Evolutionary conservation across 2,797 vertebrate genomes (phyloP), one percentile per base, ranked within the genome.

Genomic region (Paramormyrops hopkinsi): DNA sequence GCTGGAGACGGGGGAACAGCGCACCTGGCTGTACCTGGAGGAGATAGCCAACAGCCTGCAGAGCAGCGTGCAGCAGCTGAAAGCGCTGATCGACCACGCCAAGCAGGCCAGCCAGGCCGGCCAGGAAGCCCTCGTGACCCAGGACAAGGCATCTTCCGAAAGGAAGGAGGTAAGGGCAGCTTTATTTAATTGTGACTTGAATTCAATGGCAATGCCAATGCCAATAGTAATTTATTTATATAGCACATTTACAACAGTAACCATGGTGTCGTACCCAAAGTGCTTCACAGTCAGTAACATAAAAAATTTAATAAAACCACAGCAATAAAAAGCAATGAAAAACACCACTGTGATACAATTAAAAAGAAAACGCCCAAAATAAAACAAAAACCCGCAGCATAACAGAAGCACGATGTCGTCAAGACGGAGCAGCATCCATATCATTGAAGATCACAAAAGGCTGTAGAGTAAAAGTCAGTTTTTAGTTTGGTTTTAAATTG

Each of bases 1-100:
- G 56, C 90, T 98, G 93, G 93, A 97, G 90, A 88, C 96, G 92
- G 93, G 96, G 0, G 97, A 98, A 90, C 97, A 94, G 46, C 94
- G 96, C 9, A 97, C 94, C 86, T 99, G 98, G 98, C 91, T 97
- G 2, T 98, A 97, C 95, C 93, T 99, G 93, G 98, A 99, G 87
- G 98, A 99, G 93, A 95, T 97, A 93, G 97, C 98, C 89, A 98
- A 97, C 91, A 98, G 97, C 0, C 92, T 99, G 92, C 94, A 98
- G 91, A 97, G 3, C 95, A 98, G 97, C 0, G 97, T 97, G 0
- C 98, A 99, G 95, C 98, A 99, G 92, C 96, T 99, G 91, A 99
- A 99, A 94, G 94, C 93, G 0, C 92, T 98, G 65, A 97, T 99
- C 0, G 97, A 98, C 51, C 98, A 99, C 92, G 97, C 97, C 90